Evolutionary conservation across 2,113 vertebrate species (phyloP).

Genomic region (Tauraco erythrolophus): DNA sequence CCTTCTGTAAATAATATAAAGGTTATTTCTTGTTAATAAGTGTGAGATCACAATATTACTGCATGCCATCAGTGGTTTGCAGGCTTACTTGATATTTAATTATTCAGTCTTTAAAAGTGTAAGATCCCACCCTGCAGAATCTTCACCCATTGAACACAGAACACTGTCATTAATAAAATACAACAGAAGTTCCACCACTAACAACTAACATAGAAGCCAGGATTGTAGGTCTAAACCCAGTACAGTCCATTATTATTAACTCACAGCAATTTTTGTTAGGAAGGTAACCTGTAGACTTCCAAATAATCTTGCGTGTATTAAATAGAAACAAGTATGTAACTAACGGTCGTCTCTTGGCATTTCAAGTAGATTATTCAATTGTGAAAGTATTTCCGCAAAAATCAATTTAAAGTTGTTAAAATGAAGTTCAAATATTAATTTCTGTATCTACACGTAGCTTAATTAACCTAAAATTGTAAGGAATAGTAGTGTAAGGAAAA

Average conservation of each 20-base stretch:
- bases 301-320: constrained; percentile 44
- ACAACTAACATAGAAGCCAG: constrained; percentile 62
- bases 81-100: constrained; percentile 63
- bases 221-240: constrained; percentile 61
- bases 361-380: constrained; percentile 65
- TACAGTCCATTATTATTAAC: constrained; percentile 61
- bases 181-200: constrained; percentile 62
- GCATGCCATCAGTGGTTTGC: constrained; percentile 52
- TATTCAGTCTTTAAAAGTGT: constrained; percentile 67
- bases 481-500: constrained; percentile 71
- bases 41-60: constrained; percentile 61
- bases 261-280: constrained; percentile 69
- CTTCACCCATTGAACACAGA: constrained; percentile 70
- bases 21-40: constrained; percentile 70
- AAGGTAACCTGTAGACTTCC: constrained; percentile 66
- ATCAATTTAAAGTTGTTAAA: constrained; percentile 59
- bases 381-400: constrained; percentile 46
- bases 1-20: constrained; percentile 75
- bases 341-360: constrained; percentile 24
- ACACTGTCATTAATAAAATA: constrained; percentile 75
- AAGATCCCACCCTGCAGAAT: constrained; percentile 83
- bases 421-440: constrained; percentile 63
- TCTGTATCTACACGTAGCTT: constrained; percentile 75
- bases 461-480: constrained; percentile 73
- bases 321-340: constrained; percentile 64